These are phyloP conservation scores for Epinephelus awoara DNA, from an alignment of 2,797 vertebrate genomes.

Conservation along the genomic window DNA sequence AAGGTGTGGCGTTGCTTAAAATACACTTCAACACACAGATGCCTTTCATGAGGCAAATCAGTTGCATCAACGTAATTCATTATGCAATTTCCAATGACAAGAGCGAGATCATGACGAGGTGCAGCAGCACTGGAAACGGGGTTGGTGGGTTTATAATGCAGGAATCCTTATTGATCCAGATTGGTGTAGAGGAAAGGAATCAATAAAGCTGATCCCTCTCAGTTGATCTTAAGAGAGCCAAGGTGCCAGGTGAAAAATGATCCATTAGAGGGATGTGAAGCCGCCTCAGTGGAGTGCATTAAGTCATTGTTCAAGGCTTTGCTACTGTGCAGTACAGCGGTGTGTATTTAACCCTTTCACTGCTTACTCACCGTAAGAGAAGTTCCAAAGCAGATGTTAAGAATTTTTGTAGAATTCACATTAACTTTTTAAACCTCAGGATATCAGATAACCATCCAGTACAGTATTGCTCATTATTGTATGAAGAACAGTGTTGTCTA, in stretches of 20 bases:
- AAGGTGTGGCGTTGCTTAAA: constrained; percentile 41
- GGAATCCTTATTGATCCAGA: constrained; percentile 74
- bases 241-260: constrained; percentile 83
- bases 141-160: constrained; percentile 68
- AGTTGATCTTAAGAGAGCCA: constrained; percentile 79
- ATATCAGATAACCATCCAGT: background rate
- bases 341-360: constrained; percentile 55
- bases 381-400: background rate
- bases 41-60: constrained; percentile 34
- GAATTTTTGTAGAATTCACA: background rate
- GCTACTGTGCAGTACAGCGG: constrained; percentile 44
- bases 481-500: background rate
- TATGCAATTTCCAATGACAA: constrained; percentile 52
- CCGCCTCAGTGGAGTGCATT: constrained; percentile 76
- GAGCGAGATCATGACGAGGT: constrained; percentile 50
- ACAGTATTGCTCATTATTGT: background rate
- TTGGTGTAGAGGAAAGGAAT: constrained; percentile 67
- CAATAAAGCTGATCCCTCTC: constrained; percentile 78
- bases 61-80: constrained; percentile 58
- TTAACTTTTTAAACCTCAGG: background rate
- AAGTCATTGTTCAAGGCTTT: constrained; percentile 76
- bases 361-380: background rate
- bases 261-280: constrained; percentile 76
- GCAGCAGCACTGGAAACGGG: constrained; percentile 51
- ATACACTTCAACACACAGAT: constrained; percentile 9